Percentiles rank a stretch among this genome's conserved stretches.
These are phyloP conservation scores for Fragum fragum DNA, from an alignment of 2,888 invertebrate species.

Conservation along the genomic window DNA sequence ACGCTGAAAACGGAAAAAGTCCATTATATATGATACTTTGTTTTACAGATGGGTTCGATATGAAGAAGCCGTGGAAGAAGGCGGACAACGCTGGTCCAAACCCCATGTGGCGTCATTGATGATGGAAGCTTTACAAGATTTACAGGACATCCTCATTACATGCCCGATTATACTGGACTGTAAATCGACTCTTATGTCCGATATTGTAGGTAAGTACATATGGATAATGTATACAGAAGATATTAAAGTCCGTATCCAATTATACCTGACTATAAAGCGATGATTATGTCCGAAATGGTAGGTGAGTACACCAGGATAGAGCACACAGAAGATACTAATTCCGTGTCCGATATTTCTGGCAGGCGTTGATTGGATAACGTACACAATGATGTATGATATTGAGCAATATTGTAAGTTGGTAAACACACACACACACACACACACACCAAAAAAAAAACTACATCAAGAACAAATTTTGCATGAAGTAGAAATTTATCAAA, in stretches of 20 bases:
- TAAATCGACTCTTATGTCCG: conserved; percentile 65
- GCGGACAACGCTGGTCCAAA: conserved; percentile 78
- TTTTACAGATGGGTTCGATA: conserved; percentile 90
- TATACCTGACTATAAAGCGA: conserved; percentile 65
- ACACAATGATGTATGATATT: no score
- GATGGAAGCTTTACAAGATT: conserved; percentile 70
- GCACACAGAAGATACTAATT: no score
- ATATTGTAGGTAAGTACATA: conserved; percentile 65
- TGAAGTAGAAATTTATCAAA: no score
- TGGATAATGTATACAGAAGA: conserved; percentile 49
- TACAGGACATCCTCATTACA: conserved; percentile 66
- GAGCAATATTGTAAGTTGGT: no score
- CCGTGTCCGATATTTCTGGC: no score
- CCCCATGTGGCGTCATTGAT: conserved; percentile 77
- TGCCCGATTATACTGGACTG: conserved; percentile 70
- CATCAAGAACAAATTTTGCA: no score
- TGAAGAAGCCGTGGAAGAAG: conserved; percentile 76
- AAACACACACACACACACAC: no score
- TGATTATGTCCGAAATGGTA: conserved; percentile 67
- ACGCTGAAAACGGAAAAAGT: no score
- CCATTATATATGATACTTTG: no score
- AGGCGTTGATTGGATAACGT: no score
- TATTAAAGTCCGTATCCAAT: conserved; percentile 67
- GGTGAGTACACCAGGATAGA: conserved; percentile 49
- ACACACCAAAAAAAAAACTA: no score